Evolutionary conservation across 2,888 invertebrate genomes (phyloP).

Genomic region (Amiota communis): DNA sequence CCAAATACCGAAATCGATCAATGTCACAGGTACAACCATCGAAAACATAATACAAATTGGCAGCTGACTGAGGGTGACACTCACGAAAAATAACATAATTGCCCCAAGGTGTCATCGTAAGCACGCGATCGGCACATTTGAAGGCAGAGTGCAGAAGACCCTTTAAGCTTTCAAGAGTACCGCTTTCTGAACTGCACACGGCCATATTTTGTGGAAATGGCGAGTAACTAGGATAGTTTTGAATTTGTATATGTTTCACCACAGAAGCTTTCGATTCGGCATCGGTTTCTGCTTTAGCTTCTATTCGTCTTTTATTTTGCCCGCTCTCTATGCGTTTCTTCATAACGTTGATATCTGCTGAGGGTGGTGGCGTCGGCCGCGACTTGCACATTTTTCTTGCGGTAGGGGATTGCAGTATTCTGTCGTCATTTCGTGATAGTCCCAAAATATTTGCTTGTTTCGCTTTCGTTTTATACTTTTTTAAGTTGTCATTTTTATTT

Average conservation of each 20-base stretch:
- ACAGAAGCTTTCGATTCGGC: not conserved
- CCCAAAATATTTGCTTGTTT: not conserved
- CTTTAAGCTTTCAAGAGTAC: conserved; percentile 66
- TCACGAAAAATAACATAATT: conserved; percentile 68
- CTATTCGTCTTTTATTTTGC: conserved; percentile 31
- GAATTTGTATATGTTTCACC: no score
- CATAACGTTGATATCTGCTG: not conserved
- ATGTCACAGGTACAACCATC: conserved; percentile 71
- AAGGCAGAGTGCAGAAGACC: conserved; percentile 63
- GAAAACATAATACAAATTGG: conserved; percentile 58
- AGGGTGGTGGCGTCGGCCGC: not conserved
- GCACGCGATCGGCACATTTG: conserved; percentile 65
- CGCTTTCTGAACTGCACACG: conserved; percentile 70
- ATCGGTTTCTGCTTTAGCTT: not conserved
- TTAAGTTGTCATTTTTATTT: not conserved
- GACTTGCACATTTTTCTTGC: not conserved
- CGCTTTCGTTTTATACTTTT: not conserved
- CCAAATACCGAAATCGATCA: conserved; percentile 68
- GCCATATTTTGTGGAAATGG: conserved; percentile 59
- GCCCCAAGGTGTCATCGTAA: conserved; percentile 71
- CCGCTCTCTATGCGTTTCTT: not conserved
- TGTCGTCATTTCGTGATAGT: not conserved
- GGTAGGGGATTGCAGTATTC: not conserved
- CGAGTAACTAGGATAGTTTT: conserved; percentile 63
- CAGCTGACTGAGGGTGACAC: conserved; percentile 2